A percentile compares a stretch with the other conserved stretches of the same genome.
Evolutionary conservation across 2,888 invertebrate genomes (phyloP).

Genomic region (Hybos culiciformis): DNA sequence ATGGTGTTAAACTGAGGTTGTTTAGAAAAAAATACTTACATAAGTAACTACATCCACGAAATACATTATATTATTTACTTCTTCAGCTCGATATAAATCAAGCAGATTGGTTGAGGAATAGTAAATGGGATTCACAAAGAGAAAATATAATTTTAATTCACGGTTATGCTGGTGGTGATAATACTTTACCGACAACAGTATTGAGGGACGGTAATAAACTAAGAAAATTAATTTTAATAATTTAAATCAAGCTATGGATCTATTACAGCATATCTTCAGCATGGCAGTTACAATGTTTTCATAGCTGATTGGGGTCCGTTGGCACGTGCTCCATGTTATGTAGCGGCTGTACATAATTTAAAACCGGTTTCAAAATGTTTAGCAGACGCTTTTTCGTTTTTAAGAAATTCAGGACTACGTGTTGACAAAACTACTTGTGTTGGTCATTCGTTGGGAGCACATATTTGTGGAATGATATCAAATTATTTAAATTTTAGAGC

Average conservation of each 20-base stretch:
- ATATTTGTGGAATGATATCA: slow-evolving; percentile 61
- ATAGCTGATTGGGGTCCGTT: slow-evolving; percentile 65
- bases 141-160: slow-evolving; percentile 59
- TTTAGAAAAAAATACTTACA: too few species aligned
- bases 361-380: slow-evolving; percentile 56
- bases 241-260: background rate
- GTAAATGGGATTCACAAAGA: slow-evolving; percentile 52
- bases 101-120: slow-evolving; percentile 60
- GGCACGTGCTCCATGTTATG: slow-evolving; percentile 55
- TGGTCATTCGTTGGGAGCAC: slow-evolving; percentile 64
- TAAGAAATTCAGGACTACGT: slow-evolving; percentile 50
- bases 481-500: slow-evolving; percentile 58
- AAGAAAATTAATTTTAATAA: background rate
- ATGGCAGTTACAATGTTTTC: slow-evolving; percentile 63
- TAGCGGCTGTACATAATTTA: slow-evolving; percentile 62
- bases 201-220: slow-evolving; percentile 50
- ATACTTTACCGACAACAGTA: slow-evolving; percentile 56
- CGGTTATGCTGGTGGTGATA: slow-evolving; percentile 66
- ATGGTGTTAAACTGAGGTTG: too few species aligned
- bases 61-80: too few species aligned
- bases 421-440: slow-evolving; percentile 57
- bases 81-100: slow-evolving; percentile 43
- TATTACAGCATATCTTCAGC: slow-evolving; percentile 49
- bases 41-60: too few species aligned
- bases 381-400: slow-evolving; percentile 46